Conservation (phyloP, 2,797 vertebrate species). For the Diceros bicornis region DNA sequence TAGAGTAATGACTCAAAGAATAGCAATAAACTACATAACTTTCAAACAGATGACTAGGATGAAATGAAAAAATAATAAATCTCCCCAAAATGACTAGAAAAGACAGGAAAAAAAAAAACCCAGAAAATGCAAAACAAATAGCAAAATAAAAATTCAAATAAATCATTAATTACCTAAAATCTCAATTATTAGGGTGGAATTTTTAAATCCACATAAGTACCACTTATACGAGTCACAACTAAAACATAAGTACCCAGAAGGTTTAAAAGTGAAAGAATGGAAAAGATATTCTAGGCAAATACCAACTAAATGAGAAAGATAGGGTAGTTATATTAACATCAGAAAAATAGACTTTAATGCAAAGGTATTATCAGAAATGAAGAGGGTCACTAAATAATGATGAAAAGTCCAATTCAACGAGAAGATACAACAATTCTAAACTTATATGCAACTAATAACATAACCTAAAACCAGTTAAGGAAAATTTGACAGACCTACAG, state of each 20-base stretch:
- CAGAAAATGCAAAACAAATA: not conserved
- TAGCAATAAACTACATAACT: not conserved
- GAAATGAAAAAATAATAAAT: not conserved
- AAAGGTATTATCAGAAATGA: not conserved
- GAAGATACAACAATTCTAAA: not conserved
- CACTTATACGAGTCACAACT: not conserved
- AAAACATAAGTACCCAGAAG: not conserved
- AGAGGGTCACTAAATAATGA: not conserved
- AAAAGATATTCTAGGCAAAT: not conserved
- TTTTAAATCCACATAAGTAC: not conserved
- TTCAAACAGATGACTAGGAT: not conserved
- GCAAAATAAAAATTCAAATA: not conserved
- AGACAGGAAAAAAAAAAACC: not conserved
- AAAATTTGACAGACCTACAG: not conserved
- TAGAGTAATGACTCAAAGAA: slow-evolving; percentile 6
- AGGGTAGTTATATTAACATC: not conserved
- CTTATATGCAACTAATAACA: not conserved
- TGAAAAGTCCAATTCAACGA: not conserved
- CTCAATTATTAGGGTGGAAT: not conserved
- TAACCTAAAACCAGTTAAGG: not conserved
- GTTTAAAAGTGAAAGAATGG: slow-evolving; percentile 8
- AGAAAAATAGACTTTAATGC: not conserved
- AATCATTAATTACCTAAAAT: slow-evolving; percentile 9
- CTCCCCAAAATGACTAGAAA: not conserved
- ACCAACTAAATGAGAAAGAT: slow-evolving; percentile 14